Evolutionary conservation across 2,888 invertebrate genomes (phyloP).

Genomic region (Heliconius erato): DNA sequence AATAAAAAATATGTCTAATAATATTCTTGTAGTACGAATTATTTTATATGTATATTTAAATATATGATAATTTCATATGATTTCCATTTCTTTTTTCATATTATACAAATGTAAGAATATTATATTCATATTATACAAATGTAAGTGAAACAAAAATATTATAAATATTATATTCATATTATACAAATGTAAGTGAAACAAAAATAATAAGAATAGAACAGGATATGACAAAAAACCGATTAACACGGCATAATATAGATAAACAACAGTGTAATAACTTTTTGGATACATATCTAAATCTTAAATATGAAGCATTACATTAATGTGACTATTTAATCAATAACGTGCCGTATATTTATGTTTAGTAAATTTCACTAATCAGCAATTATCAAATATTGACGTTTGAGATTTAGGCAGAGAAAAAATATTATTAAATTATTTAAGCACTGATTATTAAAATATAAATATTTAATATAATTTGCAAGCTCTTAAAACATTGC

Average conservation of each 20-base stretch:
- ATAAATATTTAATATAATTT: neutral
- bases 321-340: no score
- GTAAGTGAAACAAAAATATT: neutral
- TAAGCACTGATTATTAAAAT: neutral
- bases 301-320: no score
- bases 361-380: no score
- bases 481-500: neutral
- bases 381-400: slow-evolving; percentile 7
- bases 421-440: neutral
- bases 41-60: no score
- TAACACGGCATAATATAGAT: neutral
- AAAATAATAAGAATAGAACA: neutral
- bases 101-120: neutral
- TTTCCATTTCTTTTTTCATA: neutral
- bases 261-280: neutral
- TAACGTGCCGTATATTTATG: no score
- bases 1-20: no score
- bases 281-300: neutral
- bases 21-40: no score
- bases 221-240: no score
- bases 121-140: no score
- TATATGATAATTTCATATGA: neutral
- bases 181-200: neutral
- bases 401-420: neutral
- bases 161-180: no score